phyloP scores from a whole-genome alignment of 2,797 vertebrate genomes.

The Muscicapa comitata region DNA sequence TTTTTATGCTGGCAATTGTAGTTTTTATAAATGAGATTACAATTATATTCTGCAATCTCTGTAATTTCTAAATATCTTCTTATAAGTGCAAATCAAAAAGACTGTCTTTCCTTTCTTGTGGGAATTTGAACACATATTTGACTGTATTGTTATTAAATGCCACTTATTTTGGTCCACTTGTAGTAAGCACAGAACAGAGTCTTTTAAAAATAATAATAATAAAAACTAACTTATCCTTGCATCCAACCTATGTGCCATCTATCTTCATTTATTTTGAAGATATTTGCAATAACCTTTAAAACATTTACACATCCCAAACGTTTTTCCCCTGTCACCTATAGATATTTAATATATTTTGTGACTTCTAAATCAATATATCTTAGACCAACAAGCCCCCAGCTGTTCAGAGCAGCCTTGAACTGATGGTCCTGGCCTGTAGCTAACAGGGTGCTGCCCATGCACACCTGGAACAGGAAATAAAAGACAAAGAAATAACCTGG shows the following conservation, averaged over 20 bases:
- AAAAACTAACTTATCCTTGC: background rate
- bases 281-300: background rate
- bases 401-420: background rate
- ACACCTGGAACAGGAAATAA: slow-evolving; percentile 1
- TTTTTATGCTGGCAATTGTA: background rate
- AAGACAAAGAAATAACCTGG: background rate
- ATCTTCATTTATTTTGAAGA: background rate
- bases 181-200: background rate
- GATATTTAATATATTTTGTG: background rate
- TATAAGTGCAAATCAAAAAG: background rate
- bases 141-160: background rate
- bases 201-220: background rate
- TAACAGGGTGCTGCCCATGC: background rate
- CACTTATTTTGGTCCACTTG: background rate
- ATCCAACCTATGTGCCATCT: background rate
- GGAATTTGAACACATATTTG: background rate
- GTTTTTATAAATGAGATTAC: background rate
- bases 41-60: background rate
- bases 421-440: background rate
- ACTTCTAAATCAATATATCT: background rate
- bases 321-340: background rate
- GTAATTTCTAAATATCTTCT: background rate
- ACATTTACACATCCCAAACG: background rate
- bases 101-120: background rate
- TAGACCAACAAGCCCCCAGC: background rate